These are phyloP conservation scores for Polydrusus cervinus DNA, from an alignment of 2,888 invertebrate genomes.

Conservation along the genomic window DNA sequence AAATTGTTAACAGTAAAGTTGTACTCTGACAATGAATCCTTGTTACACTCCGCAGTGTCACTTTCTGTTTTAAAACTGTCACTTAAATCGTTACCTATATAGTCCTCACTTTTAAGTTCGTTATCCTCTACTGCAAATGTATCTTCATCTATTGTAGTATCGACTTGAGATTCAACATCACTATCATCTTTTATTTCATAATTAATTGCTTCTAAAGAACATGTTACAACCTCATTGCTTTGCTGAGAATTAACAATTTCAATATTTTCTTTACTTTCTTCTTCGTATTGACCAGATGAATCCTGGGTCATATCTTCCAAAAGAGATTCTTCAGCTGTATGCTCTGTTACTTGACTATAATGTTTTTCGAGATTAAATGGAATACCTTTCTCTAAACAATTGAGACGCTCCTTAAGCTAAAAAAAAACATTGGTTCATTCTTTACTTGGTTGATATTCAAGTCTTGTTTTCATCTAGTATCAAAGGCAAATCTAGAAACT, in stretches of 20 bases:
- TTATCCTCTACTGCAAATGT: conserved; percentile 48
- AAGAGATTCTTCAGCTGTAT: conserved; percentile 46
- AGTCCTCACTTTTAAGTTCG: conserved; percentile 58
- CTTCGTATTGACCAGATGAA: conserved; percentile 62
- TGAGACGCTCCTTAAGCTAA: conserved; percentile 74
- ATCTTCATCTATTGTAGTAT: conserved; percentile 55
- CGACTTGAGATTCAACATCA: conserved; percentile 62
- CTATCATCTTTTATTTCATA: conserved; percentile 57
- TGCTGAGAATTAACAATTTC: conserved; percentile 55
- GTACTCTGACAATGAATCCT: conserved; percentile 57
- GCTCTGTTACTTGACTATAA: conserved; percentile 50
- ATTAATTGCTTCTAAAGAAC: conserved; percentile 56
- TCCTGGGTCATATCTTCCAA: conserved; percentile 69
- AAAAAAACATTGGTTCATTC: conserved; percentile 46
- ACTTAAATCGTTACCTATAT: conserved; percentile 51
- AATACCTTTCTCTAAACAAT: conserved; percentile 79
- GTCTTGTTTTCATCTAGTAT: background rate
- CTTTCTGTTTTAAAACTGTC: conserved; percentile 60
- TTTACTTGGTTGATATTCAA: background rate
- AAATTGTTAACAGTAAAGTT: conserved; percentile 61
- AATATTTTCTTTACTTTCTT: conserved; percentile 64
- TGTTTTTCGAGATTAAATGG: conserved; percentile 60
- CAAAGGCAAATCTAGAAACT: background rate
- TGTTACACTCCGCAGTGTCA: conserved; percentile 58
- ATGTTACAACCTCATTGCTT: conserved; percentile 55